phyloP scores from a whole-genome alignment of 2,797 vertebrate species.

The Lepilemur septentrionalis region DNA sequence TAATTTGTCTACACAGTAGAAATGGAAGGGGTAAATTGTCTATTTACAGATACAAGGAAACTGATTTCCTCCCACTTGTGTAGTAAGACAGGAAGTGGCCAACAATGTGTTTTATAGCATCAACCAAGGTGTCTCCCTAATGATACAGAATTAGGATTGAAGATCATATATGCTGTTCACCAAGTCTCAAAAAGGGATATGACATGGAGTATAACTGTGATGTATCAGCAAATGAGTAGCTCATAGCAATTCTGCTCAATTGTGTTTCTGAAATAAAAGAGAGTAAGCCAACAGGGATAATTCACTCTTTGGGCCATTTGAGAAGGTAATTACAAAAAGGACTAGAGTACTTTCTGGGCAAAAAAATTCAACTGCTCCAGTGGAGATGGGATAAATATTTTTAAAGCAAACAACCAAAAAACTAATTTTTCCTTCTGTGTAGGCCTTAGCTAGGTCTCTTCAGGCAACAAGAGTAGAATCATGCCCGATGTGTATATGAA shows the following conservation, averaged over 20 bases:
- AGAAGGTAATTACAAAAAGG: neutral
- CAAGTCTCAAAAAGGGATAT: neutral
- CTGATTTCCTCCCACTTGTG: neutral
- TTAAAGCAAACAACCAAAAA: neutral
- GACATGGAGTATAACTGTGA: neutral
- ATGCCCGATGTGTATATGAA: neutral
- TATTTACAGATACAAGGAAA: slow-evolving; percentile 65
- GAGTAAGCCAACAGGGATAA: neutral
- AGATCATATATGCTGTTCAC: neutral
- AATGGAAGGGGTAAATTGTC: slow-evolving; percentile 81
- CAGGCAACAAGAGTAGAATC: neutral
- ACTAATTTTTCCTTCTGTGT: neutral
- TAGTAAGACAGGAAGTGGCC: neutral
- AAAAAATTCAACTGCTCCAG: neutral
- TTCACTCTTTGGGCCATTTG: neutral
- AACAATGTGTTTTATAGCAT: neutral
- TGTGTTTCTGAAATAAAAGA: neutral
- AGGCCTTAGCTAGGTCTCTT: neutral
- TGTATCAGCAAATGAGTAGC: neutral
- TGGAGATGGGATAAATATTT: neutral
- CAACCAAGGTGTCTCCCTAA: neutral
- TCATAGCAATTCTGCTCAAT: neutral
- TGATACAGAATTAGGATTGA: neutral
- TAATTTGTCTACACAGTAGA: slow-evolving; percentile 84
- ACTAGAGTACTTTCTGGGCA: neutral